phyloP scores from a whole-genome alignment of 2,888 invertebrate species.

The Slavum lentiscoides region DNA sequence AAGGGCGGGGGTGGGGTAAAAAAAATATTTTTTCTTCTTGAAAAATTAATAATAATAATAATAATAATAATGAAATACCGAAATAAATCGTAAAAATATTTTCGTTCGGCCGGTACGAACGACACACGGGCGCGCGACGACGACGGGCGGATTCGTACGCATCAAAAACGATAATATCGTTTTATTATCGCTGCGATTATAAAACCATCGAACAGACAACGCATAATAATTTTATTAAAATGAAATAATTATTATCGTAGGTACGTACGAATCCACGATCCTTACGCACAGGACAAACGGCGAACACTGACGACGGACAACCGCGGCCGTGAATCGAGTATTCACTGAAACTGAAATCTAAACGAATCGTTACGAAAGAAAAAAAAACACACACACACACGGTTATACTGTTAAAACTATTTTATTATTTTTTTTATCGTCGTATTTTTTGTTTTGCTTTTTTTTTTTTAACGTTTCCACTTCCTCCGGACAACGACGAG shows the following conservation, averaged over 20 bases:
- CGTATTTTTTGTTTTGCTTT: background rate
- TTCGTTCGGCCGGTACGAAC: background rate
- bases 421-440: too few relatives aligned
- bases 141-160: background rate
- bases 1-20: background rate
- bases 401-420: background rate
- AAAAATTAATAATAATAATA: too few relatives aligned
- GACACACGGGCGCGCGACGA: background rate
- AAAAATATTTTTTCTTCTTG: too few relatives aligned
- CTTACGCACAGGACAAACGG: background rate
- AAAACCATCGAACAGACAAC: too few relatives aligned
- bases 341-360: slow-evolving; percentile 15
- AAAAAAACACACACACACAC: background rate
- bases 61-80: too few relatives aligned
- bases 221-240: too few relatives aligned
- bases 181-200: background rate
- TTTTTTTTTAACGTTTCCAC: slow-evolving; percentile 26
- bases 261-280: background rate
- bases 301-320: background rate
- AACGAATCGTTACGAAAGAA: slow-evolving; percentile 4
- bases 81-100: background rate
- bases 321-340: background rate
- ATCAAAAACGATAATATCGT: background rate
- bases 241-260: too few relatives aligned
- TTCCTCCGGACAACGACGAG: slow-evolving; percentile 9